Conservation (phyloP, 2,113 vertebrate genomes). For the Guaruba guarouba region DNA sequence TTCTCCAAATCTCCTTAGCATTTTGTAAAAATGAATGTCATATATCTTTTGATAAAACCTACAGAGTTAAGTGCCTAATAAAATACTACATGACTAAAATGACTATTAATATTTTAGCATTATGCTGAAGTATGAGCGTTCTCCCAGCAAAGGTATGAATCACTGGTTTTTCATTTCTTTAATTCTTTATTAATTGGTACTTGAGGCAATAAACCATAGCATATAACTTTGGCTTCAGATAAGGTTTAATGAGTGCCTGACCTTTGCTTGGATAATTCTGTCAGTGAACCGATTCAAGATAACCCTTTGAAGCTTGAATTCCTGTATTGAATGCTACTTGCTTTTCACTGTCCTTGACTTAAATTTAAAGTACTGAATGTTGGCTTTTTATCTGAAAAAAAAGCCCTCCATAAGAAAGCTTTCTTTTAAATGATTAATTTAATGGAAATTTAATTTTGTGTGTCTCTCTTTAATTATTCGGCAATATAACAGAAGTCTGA, state of each 20-base stretch:
- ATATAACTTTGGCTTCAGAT: constrained; percentile 76
- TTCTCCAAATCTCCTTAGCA: constrained; percentile 64
- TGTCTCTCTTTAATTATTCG: constrained; percentile 54
- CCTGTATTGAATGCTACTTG: constrained; percentile 47
- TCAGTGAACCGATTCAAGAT: constrained; percentile 66
- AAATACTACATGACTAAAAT: constrained; percentile 76
- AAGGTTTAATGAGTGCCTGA: constrained; percentile 80
- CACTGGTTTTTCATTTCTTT: constrained; percentile 80
- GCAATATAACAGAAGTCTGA: constrained; percentile 7
- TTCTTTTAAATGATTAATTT: constrained; percentile 66
- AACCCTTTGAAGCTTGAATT: constrained; percentile 66
- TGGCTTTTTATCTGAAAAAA: neutral
- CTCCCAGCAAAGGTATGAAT: constrained; percentile 72
- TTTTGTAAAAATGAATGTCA: constrained; percentile 78
- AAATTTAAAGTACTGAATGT: constrained; percentile 11
- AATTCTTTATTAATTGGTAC: constrained; percentile 83
- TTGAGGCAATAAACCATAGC: constrained; percentile 80
- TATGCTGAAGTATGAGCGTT: constrained; percentile 70
- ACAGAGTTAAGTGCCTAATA: constrained; percentile 76
- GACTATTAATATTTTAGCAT: constrained; percentile 76
- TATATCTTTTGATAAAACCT: constrained; percentile 77
- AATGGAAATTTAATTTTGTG: constrained; percentile 38
- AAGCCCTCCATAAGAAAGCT: constrained; percentile 41
- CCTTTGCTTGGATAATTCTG: constrained; percentile 77
- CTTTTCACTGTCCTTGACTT: constrained; percentile 66